Evolutionary conservation across 2,113 vertebrate genomes (phyloP).

Genomic region (Excalfactoria chinensis): DNA sequence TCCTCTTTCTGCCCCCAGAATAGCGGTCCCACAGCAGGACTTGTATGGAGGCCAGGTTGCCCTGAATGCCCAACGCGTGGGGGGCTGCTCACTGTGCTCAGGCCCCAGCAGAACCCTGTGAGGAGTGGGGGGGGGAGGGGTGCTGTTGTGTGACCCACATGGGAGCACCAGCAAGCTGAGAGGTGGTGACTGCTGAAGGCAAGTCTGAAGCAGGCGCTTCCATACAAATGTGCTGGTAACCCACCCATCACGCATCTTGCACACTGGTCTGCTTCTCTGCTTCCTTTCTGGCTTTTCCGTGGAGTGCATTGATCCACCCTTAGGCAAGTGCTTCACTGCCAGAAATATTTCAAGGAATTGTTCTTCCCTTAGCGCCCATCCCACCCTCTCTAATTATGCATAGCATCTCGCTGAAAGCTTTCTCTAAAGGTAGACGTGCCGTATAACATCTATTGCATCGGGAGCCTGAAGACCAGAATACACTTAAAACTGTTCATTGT

Average conservation of each 20-base stretch:
- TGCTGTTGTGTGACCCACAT: fast-evolving
- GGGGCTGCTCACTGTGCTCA: too few species aligned
- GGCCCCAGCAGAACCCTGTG: not conserved
- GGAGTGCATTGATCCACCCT: not conserved
- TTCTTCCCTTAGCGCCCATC: constrained; percentile 32
- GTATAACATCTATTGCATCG: not conserved
- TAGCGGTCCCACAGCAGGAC: not conserved
- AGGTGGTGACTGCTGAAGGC: not conserved
- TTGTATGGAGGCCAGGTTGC: not conserved
- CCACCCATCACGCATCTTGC: not conserved
- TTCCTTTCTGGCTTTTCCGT: not conserved
- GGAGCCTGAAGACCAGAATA: constrained; percentile 26
- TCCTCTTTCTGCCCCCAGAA: not conserved
- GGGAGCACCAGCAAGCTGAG: not conserved
- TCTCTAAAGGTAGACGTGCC: constrained; percentile 41
- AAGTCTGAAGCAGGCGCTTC: not conserved
- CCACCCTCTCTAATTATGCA: constrained; percentile 70
- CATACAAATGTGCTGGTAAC: not conserved
- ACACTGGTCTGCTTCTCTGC: fast-evolving
- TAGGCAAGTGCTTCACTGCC: not conserved
- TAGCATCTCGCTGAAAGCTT: constrained; percentile 64
- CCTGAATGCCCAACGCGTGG: not conserved
- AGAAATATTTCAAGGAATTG: constrained; percentile 25
- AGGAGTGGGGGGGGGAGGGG: not conserved
- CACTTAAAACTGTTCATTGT: constrained; percentile 21